These are phyloP conservation scores for Pedicia rivosa DNA, from an alignment of 2,888 invertebrate species.

Conservation along the genomic window DNA sequence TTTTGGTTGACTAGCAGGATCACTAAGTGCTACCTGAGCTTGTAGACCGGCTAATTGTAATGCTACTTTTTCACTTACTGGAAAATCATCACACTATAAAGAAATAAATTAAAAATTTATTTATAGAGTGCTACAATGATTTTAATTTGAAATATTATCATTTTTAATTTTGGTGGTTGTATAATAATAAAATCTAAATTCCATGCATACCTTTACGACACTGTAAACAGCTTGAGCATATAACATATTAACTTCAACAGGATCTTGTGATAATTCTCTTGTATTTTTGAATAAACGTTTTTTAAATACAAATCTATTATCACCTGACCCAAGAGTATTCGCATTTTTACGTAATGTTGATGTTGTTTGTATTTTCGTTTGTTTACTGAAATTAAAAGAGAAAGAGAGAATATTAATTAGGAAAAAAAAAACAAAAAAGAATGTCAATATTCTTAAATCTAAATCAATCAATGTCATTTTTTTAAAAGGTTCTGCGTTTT, in stretches of 20 bases:
- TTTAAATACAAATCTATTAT: constrained; percentile 85
- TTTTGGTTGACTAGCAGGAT: constrained; percentile 54
- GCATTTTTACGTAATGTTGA: constrained; percentile 39
- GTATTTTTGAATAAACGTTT: constrained; percentile 77
- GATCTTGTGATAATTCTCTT: constrained; percentile 83
- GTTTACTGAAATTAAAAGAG: constrained; percentile 31
- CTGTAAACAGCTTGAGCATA: constrained; percentile 92
- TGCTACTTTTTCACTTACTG: constrained; percentile 87
- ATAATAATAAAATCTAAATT: background rate
- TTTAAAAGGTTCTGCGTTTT: no score
- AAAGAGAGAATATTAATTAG: constrained; percentile 3
- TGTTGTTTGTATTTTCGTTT: constrained; percentile 36
- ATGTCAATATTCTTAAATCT: no score
- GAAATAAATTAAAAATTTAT: constrained; percentile 6
- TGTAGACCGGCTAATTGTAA: constrained; percentile 86
- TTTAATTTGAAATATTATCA: background rate
- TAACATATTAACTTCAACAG: constrained; percentile 82
- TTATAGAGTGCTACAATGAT: constrained; percentile 1
- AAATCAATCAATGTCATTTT: no score
- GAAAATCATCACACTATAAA: constrained; percentile 77
- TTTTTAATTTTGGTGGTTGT: background rate
- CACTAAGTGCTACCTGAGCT: constrained; percentile 86
- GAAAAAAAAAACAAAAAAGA: no score
- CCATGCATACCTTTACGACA: constrained; percentile 67
- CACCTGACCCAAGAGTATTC: constrained; percentile 64